These are phyloP conservation scores for Drosophila mayaguana DNA, from an alignment of 2,888 invertebrate genomes.

Conservation along the genomic window DNA sequence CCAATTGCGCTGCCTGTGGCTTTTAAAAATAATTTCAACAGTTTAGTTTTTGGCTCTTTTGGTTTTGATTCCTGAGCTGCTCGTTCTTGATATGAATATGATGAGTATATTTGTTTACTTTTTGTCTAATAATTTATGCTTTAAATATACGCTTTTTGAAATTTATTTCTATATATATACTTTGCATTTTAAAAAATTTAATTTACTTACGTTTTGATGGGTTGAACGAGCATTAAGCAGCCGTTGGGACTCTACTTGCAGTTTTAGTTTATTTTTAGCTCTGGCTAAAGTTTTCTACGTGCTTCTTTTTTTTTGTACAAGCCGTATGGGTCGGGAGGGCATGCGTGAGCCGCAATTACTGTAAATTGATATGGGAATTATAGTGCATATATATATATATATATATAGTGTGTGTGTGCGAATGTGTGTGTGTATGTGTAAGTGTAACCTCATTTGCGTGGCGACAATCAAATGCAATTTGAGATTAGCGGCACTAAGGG, in stretches of 20 bases:
- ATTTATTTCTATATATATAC: too few relatives aligned
- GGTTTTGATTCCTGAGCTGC: not conserved
- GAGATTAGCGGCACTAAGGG: conserved; percentile 57
- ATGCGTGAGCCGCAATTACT: conserved; percentile 55
- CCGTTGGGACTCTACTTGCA: not conserved
- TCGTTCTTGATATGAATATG: too few relatives aligned
- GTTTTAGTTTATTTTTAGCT: not conserved
- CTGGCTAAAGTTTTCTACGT: conserved; percentile 1
- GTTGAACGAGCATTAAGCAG: not conserved
- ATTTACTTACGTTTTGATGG: not conserved
- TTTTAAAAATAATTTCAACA: conserved; percentile 58
- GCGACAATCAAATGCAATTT: conserved; percentile 64
- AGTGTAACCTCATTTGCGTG: conserved; percentile 58
- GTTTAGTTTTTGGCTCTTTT: conserved; percentile 12
- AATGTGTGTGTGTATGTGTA: conserved; percentile 8
- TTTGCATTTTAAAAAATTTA: too few relatives aligned
- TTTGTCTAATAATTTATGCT: too few relatives aligned
- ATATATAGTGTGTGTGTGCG: too few relatives aligned
- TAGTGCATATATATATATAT: conserved; percentile 20
- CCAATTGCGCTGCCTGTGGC: conserved; percentile 36
- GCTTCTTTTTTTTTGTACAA: conserved; percentile 9
- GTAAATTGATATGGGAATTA: conserved; percentile 63
- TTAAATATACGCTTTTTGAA: too few relatives aligned
- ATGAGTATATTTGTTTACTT: too few relatives aligned
- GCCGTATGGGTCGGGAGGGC: conserved; percentile 16